A percentile compares a stretch with the other conserved stretches of the same genome.
phyloP scores from a whole-genome alignment of 1,140 invertebrate species.

The Heliconius congener region DNA sequence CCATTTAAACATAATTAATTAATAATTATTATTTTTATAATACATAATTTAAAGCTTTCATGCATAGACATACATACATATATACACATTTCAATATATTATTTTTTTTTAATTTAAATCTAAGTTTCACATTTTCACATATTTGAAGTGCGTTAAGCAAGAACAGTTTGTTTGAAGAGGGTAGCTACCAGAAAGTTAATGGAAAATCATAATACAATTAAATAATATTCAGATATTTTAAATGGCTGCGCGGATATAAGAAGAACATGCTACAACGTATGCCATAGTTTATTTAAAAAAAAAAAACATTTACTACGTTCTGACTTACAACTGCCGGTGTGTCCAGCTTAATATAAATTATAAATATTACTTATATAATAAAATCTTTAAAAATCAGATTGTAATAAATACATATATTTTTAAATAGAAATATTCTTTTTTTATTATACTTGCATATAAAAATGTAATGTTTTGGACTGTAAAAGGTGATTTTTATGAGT shows the following conservation, averaged over 20 bases:
- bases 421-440: no score
- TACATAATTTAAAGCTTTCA: not conserved
- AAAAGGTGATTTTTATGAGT: no score
- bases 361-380: constrained; percentile 1
- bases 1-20: no score
- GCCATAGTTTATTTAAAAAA: not conserved
- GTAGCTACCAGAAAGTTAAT: not conserved
- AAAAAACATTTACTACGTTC: constrained; percentile 1
- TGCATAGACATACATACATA: not conserved
- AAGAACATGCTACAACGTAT: not conserved
- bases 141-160: not conserved
- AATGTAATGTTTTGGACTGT: no score
- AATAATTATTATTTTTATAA: not conserved
- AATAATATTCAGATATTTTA: not conserved
- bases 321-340: constrained; percentile 4
- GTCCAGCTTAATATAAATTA: constrained; percentile 13
- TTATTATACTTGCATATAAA: no score
- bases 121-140: not conserved
- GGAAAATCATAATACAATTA: not conserved
- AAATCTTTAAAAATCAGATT: no score
- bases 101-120: not conserved
- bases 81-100: not conserved
- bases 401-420: no score
- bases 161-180: not conserved
- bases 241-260: not conserved